A percentile compares a stretch with the other conserved stretches of the same genome.
Evolutionary conservation across 2,113 vertebrate genomes (phyloP).

Genomic region (Thinocorus orbignyianus): DNA sequence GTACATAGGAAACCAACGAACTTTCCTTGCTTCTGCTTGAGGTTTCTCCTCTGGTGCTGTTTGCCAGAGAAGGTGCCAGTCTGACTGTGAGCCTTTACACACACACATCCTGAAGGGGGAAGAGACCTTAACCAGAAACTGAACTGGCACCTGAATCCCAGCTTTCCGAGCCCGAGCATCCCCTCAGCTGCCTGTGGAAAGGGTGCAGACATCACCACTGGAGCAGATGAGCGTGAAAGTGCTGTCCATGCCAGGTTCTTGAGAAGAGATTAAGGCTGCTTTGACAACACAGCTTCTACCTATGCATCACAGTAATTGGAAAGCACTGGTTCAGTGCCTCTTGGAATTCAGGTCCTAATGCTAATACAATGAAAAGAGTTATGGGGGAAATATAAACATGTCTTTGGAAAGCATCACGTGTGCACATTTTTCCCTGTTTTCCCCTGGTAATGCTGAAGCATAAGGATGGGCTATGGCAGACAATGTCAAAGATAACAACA

Average conservation of each 20-base stretch:
- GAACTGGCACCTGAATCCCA: not conserved
- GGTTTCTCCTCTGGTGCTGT: not conserved
- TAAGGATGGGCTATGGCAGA: not conserved
- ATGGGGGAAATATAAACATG: not conserved
- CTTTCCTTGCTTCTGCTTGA: not conserved
- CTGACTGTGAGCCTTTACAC: not conserved
- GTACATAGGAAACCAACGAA: not conserved
- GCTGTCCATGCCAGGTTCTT: not conserved
- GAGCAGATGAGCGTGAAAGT: not conserved
- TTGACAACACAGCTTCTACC: not conserved
- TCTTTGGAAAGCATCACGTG: not conserved
- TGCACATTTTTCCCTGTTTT: not conserved
- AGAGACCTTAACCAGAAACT: not conserved
- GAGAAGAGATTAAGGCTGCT: not conserved
- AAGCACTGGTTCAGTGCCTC: not conserved
- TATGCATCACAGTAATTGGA: not conserved
- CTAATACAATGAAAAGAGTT: not conserved
- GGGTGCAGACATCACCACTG: rapidly evolving
- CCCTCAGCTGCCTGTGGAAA: not conserved
- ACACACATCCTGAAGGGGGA: not conserved
- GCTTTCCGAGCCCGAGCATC: not conserved
- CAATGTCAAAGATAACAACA: not conserved
- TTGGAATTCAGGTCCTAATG: not conserved
- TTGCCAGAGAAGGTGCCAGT: not conserved
- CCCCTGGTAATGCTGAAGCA: not conserved